Evolutionary conservation across 2,888 invertebrate genomes (phyloP), one percentile per base, ranked within the genome.

Genomic region (Agriopis leucophaearia): DNA sequence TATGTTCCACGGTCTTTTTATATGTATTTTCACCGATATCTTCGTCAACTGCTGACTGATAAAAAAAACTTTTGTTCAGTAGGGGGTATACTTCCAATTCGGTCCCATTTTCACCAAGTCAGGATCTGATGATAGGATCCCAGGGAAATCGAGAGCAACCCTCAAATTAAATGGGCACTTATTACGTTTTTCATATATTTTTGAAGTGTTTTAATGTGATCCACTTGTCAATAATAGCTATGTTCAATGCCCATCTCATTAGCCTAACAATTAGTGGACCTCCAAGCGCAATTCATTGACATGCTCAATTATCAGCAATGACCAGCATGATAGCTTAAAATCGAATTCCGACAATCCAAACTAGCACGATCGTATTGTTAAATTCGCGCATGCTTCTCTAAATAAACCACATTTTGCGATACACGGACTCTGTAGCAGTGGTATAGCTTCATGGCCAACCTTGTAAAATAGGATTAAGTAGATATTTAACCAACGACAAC

Each of bases 361-460:
- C 42, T 5, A 35, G 35, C 56, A 38, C 38, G 60, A 62, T 51
- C 57, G 60, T 65, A 59, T 66, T 71, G 75, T 71, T 72, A 71
- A 73, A 72, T 71, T 69, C 50, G 56, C 47, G 66, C 65, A 66
- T 72, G 64, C 51, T 62, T 51, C 52, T 64, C 72, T 73, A 73
- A 72, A 70, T 71, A 71, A 66, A 71, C 64, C 72, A 56, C 61
- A 64, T 68, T 65, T 47, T 10, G 51, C 66, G 42, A n/a, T 63
- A 48, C 63, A 38, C 6, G 1, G n/a, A 3, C 16, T 48, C 9
- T n/a, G 13, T 7, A n/a, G 8, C 56, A 57, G 57, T 57, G 51
- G 35, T 27, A 9, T 36, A 57, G 15, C 35, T 45, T 36, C 13
- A 18, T 7, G 8, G 2, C 1, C 15, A 45, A 45, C 7, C n/a